Base-by-base conservation (phyloP, 2,797 vertebrate species). In the Tauraco hartlaubi region DNA sequence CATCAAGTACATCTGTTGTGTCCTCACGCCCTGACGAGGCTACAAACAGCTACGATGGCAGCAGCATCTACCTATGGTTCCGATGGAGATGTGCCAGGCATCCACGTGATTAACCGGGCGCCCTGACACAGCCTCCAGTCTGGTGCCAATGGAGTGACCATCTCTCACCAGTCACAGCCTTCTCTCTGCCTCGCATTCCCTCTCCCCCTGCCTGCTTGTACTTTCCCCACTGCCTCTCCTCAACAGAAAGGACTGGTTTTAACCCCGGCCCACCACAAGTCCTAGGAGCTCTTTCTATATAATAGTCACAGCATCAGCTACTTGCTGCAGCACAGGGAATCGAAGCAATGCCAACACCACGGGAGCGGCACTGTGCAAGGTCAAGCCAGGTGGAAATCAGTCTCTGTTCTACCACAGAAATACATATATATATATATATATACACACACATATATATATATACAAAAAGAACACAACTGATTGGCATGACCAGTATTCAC, bases 161-260 rank as follows among this genome's bases (percentile, higher is more conserved):
- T 7, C 28, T 44, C 75, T 31, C 74, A 31, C 29, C n/a, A 29
- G n/a, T 2, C 49, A 8, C 49, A 72, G 54, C 35, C 29, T 71
- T 28, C 74, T n/a, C n/a, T 46, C 67, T 67, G 44, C n/a, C n/a
- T 52, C 0, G 0, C 2, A 0, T 11, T 68, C 39, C 66, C 58
- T 43, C 5, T 21, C 52, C 23, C 10, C 1, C 1, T 31, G 26
- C 39, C 43, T 4, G 0, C 12, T 49, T 0, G 0, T 12, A 7
- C 59, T 52, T 55, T 51, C 23, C 6, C 61, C 7, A 2, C 39
- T 43, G 51, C 46, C 66, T 67, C n/a, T 52, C 49, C 56, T 48
- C 20, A 75, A 26, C 37, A 61, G 37, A 74, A 76, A 59, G 35
- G n/a, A 28, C 43, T 12, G 33, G 2, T 63, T 85, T 86, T 41